These are phyloP conservation scores for Hyla sarda DNA, from an alignment of 2,113 vertebrate genomes.

Conservation along the genomic window DNA sequence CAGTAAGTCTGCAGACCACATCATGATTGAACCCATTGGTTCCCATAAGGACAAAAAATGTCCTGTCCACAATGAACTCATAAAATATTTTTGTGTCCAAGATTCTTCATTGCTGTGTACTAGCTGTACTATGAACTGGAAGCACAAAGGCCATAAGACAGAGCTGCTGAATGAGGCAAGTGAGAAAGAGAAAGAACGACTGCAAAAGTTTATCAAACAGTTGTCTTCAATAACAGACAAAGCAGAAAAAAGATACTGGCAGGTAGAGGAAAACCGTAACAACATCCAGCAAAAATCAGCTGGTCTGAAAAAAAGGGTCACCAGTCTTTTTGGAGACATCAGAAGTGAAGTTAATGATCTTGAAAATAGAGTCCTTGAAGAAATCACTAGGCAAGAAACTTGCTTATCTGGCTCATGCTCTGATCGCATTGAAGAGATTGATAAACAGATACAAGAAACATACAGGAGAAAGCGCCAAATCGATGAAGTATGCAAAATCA, in stretches of 20 bases:
- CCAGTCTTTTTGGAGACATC: slow-evolving; percentile 24
- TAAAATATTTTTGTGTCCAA: background rate
- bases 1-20: background rate
- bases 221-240: background rate
- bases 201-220: background rate
- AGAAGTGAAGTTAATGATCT: background rate
- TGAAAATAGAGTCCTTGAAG: slow-evolving; percentile 23
- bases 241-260: background rate
- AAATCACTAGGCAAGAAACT: slow-evolving; percentile 26
- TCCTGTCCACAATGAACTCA: background rate
- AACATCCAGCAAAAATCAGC: background rate
- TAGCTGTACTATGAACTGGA: slow-evolving; percentile 73
- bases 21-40: background rate
- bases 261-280: background rate
- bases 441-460: background rate
- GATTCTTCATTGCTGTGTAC: slow-evolving; percentile 73
- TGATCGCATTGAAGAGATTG: background rate
- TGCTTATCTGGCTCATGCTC: background rate
- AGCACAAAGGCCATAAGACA: slow-evolving; percentile 69
- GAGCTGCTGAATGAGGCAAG: background rate
- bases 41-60: background rate
- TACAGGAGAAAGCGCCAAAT: background rate
- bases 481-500: background rate
- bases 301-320: background rate
- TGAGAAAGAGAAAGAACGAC: background rate